Conservation (phyloP, 2,888 invertebrate genomes). For the Cremastinae sp. region DNA sequence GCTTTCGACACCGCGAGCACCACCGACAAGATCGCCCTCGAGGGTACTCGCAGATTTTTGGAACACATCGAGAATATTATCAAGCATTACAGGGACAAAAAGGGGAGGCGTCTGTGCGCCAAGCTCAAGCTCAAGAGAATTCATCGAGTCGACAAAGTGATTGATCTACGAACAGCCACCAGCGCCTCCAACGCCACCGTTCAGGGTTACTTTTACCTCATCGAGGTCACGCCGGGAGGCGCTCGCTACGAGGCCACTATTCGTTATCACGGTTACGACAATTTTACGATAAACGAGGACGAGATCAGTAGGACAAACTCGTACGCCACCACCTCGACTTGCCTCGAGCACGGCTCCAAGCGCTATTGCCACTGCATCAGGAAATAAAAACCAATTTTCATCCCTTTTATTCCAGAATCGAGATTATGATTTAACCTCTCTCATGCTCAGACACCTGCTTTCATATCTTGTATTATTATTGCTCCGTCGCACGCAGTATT, state of each 20-base stretch:
- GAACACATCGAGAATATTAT: constrained; percentile 74
- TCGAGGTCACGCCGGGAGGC: constrained; percentile 86
- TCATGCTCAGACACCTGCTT: too few relatives aligned
- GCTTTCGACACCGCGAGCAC: constrained; percentile 82
- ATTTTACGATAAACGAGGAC: constrained; percentile 73
- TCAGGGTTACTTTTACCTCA: constrained; percentile 85
- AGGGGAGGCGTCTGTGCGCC: constrained; percentile 80
- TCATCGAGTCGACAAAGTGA: constrained; percentile 81
- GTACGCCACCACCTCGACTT: constrained; percentile 72
- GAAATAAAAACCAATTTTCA: constrained; percentile 18
- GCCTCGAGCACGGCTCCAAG: constrained; percentile 74
- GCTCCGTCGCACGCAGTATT: too few relatives aligned
- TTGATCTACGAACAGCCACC: constrained; percentile 69
- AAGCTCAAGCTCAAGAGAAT: constrained; percentile 82
- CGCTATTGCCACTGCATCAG: constrained; percentile 74
- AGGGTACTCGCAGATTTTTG: constrained; percentile 82
- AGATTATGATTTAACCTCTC: too few relatives aligned
- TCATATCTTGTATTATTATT: too few relatives aligned
- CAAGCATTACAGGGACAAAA: constrained; percentile 71
- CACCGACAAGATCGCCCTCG: constrained; percentile 81
- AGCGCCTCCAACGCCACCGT: constrained; percentile 71
- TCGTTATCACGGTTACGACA: constrained; percentile 72
- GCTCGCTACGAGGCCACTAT: constrained; percentile 88
- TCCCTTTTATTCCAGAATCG: too few relatives aligned
- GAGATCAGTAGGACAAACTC: constrained; percentile 76